Evolutionary conservation across 2,888 invertebrate species (phyloP).

Genomic region (Nomada fabriciana): DNA sequence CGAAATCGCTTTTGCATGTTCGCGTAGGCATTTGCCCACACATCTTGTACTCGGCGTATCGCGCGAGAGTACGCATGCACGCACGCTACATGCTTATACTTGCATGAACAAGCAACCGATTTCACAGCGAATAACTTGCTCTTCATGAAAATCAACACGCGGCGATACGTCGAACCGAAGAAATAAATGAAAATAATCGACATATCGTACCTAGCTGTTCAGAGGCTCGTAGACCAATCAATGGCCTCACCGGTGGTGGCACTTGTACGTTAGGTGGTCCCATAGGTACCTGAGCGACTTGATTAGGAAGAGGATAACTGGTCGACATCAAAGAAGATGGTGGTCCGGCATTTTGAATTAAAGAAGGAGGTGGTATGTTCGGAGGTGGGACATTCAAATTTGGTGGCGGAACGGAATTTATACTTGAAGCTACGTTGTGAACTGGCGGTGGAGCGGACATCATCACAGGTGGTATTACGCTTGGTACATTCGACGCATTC

Average conservation of each 20-base stretch:
- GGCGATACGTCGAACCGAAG: constrained; percentile 54
- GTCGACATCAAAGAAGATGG: constrained; percentile 73
- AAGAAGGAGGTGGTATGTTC: constrained; percentile 74
- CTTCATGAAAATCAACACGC: constrained; percentile 12
- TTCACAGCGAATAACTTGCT: constrained; percentile 8
- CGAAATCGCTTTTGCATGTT: constrained; percentile 1
- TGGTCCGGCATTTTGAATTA: constrained; percentile 38
- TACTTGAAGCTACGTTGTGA: constrained; percentile 75
- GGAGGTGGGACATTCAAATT: constrained; percentile 85
- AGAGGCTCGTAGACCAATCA: constrained; percentile 71
- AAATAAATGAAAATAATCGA: constrained; percentile 41
- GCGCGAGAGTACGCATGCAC: constrained; percentile 18
- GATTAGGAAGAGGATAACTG: constrained; percentile 78
- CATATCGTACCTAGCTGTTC: constrained; percentile 78
- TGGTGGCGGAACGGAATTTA: constrained; percentile 80
- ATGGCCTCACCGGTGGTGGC: constrained; percentile 78
- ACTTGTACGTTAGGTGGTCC: constrained; percentile 80
- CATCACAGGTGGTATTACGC: constrained; percentile 78
- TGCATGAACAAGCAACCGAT: constrained; percentile 13
- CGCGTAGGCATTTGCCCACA: constrained; percentile 15
- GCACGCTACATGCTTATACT: background rate
- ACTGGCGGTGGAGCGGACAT: constrained; percentile 79
- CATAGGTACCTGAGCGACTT: constrained; percentile 78
- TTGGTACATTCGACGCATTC: constrained; percentile 76
- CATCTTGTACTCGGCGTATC: constrained; percentile 46